Conservation (phyloP, 2,888 invertebrate genomes). For the Lottia scabra region DNA sequence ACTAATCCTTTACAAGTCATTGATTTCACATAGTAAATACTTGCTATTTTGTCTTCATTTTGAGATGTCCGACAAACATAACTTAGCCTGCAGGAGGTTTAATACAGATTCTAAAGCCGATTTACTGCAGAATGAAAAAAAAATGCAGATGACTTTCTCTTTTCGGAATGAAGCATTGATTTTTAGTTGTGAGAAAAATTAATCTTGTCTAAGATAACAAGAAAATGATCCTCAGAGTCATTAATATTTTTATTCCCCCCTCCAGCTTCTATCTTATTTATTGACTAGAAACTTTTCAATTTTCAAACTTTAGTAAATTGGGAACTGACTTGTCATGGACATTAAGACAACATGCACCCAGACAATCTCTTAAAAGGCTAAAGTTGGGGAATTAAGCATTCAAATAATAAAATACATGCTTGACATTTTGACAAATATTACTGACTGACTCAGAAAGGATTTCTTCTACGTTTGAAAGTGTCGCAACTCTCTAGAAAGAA, state of each 20-base stretch:
- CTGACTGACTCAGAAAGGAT: background rate
- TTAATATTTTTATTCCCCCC: no score
- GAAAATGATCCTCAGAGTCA: no score
- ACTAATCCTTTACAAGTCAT: conserved; percentile 3
- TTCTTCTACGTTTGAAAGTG: background rate
- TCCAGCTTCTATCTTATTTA: no score
- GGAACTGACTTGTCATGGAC: no score
- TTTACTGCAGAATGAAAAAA: background rate
- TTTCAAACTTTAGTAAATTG: no score
- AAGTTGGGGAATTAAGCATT: no score
- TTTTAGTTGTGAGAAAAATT: background rate
- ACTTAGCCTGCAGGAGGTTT: background rate
- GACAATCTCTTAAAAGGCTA: no score
- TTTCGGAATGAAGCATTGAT: background rate
- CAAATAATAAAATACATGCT: background rate
- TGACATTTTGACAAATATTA: conserved; percentile 1
- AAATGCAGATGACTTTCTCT: conserved; percentile 1
- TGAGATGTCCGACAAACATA: conserved; percentile 1
- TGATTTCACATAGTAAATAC: conserved; percentile 1
- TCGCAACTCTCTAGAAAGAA: no score
- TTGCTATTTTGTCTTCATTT: background rate
- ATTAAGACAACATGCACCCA: no score
- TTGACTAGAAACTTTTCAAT: no score
- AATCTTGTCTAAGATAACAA: background rate
- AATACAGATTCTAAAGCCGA: background rate